These are phyloP conservation scores for Maconellicoccus hirsutus DNA, from an alignment of 1,140 invertebrate species.

Conservation along the genomic window DNA sequence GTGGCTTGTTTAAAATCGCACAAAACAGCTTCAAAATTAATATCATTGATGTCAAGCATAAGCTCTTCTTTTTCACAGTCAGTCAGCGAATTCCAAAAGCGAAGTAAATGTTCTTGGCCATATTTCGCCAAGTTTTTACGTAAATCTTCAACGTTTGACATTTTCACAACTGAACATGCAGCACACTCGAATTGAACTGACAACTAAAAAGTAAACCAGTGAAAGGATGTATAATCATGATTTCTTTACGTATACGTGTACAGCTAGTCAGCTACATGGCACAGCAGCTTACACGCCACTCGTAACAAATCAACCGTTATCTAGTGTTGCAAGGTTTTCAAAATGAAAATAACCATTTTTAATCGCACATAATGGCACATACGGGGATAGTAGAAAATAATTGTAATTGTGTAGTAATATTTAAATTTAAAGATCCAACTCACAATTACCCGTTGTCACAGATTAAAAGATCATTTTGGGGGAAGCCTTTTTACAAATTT, in stretches of 20 bases:
- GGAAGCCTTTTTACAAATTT: no score
- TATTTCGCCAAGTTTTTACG: slow-evolving; percentile 34
- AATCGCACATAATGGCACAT: no score
- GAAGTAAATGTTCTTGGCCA: slow-evolving; percentile 71
- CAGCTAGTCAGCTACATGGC: no score
- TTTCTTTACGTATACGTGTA: not conserved
- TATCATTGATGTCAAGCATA: slow-evolving; percentile 46
- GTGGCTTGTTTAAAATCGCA: slow-evolving; percentile 52
- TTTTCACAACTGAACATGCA: slow-evolving; percentile 24
- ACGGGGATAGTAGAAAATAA: no score
- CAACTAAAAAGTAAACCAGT: slow-evolving; percentile 4
- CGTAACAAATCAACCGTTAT: not conserved
- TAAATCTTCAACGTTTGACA: slow-evolving; percentile 36
- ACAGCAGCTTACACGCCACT: not conserved
- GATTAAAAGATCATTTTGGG: no score
- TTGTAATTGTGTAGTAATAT: no score
- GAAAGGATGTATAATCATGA: not conserved
- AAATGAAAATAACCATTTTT: not conserved
- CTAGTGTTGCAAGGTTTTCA: not conserved
- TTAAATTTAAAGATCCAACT: no score
- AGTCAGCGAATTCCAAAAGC: slow-evolving; percentile 65
- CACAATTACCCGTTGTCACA: no score
- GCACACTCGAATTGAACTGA: not conserved
- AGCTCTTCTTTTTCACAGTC: slow-evolving; percentile 49
- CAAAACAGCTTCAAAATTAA: slow-evolving; percentile 54